These are phyloP conservation scores for Glomeris marginata DNA, from an alignment of 2,888 invertebrate genomes.

Conservation along the genomic window DNA sequence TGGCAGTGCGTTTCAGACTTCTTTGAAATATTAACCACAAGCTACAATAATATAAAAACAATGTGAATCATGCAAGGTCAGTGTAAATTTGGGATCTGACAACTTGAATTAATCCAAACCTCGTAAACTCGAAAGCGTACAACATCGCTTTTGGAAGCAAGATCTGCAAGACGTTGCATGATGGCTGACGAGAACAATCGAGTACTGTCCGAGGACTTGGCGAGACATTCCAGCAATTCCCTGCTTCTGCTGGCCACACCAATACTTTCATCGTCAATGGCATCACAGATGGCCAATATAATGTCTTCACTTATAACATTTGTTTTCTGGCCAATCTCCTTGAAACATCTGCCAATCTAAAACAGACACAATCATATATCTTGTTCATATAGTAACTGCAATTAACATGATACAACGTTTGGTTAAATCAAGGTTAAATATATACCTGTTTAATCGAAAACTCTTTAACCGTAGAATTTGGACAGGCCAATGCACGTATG, in stretches of 20 bases:
- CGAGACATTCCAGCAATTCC: slow-evolving; percentile 38
- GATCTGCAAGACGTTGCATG: slow-evolving; percentile 30
- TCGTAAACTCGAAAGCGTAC: slow-evolving; percentile 53
- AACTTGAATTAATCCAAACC: slow-evolving; percentile 28
- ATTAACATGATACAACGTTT: background rate
- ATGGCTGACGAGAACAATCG: slow-evolving; percentile 40
- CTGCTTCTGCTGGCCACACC: slow-evolving; percentile 45
- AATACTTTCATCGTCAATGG: slow-evolving; percentile 43
- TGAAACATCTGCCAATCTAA: slow-evolving; percentile 1
- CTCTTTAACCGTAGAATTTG: slow-evolving; percentile 43
- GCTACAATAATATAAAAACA: slow-evolving; percentile 29
- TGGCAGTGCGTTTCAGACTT: slow-evolving; percentile 42
- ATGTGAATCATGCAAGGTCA: background rate
- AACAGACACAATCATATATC: background rate
- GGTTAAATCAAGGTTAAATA: background rate
- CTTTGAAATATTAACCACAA: slow-evolving; percentile 40
- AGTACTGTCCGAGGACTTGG: slow-evolving; percentile 33
- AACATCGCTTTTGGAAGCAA: slow-evolving; percentile 41
- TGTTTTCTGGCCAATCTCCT: background rate
- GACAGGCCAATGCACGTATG: slow-evolving; percentile 40
- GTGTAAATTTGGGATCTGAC: background rate
- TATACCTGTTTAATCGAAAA: slow-evolving; percentile 48
- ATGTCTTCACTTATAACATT: slow-evolving; percentile 29
- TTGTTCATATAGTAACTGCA: background rate
- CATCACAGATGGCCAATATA: slow-evolving; percentile 40